These are phyloP conservation scores for Acyrthosiphon pisum DNA, from an alignment of 1,140 invertebrate species.

Conservation along the genomic window DNA sequence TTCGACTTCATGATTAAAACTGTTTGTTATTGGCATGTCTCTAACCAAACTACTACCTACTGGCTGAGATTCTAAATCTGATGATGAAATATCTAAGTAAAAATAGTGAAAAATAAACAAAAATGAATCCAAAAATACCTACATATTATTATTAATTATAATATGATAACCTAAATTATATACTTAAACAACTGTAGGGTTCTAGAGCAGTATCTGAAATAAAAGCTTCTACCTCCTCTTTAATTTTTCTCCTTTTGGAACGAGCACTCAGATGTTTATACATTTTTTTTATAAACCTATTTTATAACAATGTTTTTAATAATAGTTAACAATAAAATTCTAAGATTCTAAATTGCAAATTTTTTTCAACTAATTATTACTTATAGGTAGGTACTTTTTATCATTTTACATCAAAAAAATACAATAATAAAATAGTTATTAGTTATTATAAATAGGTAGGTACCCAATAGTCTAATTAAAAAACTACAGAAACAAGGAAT, in stretches of 20 bases:
- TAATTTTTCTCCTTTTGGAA: conserved; percentile 10
- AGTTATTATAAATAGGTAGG: too few species aligned
- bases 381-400: too few species aligned
- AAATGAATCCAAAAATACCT: not conserved
- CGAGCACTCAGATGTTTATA: not conserved
- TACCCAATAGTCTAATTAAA: too few species aligned
- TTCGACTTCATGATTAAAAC: not conserved
- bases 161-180: not conserved
- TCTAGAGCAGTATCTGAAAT: not conserved
- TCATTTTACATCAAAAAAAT: too few species aligned
- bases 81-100: not conserved
- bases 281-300: not conserved
- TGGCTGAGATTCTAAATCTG: not conserved
- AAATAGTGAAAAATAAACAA: not conserved
- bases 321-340: too few species aligned
- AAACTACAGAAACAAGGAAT: too few species aligned
- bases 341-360: too few species aligned
- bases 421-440: too few species aligned
- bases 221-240: not conserved
- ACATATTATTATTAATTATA: not conserved
- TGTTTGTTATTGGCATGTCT: not conserved
- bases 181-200: not conserved
- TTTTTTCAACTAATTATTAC: too few species aligned
- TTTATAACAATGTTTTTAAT: too few species aligned
- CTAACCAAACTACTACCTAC: not conserved